Evolutionary conservation across 2,888 invertebrate genomes (phyloP).

Genomic region (Liopterus haemorrhoidalis): DNA sequence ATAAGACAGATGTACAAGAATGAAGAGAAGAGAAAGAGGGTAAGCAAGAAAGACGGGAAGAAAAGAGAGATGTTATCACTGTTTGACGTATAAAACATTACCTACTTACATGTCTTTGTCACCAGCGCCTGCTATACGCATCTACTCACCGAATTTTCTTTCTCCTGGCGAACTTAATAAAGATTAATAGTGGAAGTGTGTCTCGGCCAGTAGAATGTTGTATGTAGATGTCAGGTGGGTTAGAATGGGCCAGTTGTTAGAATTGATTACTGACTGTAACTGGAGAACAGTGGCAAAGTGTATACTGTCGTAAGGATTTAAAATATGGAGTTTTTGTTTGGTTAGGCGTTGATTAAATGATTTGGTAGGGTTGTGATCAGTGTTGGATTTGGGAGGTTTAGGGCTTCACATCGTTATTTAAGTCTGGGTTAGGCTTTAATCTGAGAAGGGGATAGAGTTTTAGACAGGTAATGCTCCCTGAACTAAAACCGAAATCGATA

Average conservation of each 20-base stretch:
- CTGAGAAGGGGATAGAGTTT: too few species aligned
- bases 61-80: slow-evolving; percentile 21
- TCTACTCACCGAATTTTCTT: slow-evolving; percentile 15
- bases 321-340: slow-evolving; percentile 12
- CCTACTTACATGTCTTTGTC: slow-evolving; percentile 21
- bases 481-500: too few species aligned
- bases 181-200: slow-evolving; percentile 20
- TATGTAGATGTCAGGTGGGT: slow-evolving; percentile 24
- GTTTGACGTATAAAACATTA: slow-evolving; percentile 24
- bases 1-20: slow-evolving; percentile 24
- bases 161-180: slow-evolving; percentile 22
- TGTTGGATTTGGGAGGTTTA: too few species aligned
- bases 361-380: not conserved
- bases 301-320: not conserved
- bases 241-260: too few species aligned
- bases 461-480: too few species aligned
- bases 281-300: not conserved
- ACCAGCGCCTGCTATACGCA: slow-evolving; percentile 5
- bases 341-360: slow-evolving; percentile 7
- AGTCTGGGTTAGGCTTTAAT: too few species aligned
- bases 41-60: too few species aligned
- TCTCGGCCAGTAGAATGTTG: slow-evolving; percentile 7
- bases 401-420: too few species aligned
- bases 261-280: slow-evolving; percentile 17
- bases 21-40: too few species aligned